These are phyloP conservation scores for Eupeodes luniger DNA, from an alignment of 2,888 invertebrate species.

Conservation along the genomic window DNA sequence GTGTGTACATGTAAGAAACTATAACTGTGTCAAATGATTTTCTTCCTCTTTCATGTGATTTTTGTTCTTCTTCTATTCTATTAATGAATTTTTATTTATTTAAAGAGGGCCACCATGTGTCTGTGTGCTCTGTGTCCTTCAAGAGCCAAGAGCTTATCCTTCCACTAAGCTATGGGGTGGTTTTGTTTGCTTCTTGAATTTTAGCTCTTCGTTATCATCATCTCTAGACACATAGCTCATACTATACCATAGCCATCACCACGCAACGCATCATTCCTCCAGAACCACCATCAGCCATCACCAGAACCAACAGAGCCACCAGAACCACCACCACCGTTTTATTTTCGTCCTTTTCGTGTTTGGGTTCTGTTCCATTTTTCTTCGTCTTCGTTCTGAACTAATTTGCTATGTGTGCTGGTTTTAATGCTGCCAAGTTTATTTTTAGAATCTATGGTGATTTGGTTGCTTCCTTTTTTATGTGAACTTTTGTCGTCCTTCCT, in stretches of 20 bases:
- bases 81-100: constrained; percentile 24
- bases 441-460: constrained; percentile 66
- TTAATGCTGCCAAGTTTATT: constrained; percentile 65
- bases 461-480: constrained; percentile 34
- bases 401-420: constrained; percentile 61
- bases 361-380: constrained; percentile 28
- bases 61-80: constrained; percentile 7
- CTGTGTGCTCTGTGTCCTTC: constrained; percentile 65
- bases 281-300: background rate
- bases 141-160: constrained; percentile 47
- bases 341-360: constrained; percentile 31
- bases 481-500: background rate
- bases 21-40: constrained; percentile 69
- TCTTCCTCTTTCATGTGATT: constrained; percentile 39
- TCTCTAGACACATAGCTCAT: constrained; percentile 25
- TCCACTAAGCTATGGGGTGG: constrained; percentile 49
- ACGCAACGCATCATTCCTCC: background rate
- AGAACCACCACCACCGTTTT: background rate
- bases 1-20: constrained; percentile 40
- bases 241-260: background rate
- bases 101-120: constrained; percentile 50
- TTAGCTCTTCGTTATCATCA: constrained; percentile 50
- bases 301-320: background rate
- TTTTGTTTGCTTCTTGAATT: constrained; percentile 60
- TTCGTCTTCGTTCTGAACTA: constrained; percentile 25